phyloP scores from a whole-genome alignment of 2,888 invertebrate species.

The Diogma glabrata region DNA sequence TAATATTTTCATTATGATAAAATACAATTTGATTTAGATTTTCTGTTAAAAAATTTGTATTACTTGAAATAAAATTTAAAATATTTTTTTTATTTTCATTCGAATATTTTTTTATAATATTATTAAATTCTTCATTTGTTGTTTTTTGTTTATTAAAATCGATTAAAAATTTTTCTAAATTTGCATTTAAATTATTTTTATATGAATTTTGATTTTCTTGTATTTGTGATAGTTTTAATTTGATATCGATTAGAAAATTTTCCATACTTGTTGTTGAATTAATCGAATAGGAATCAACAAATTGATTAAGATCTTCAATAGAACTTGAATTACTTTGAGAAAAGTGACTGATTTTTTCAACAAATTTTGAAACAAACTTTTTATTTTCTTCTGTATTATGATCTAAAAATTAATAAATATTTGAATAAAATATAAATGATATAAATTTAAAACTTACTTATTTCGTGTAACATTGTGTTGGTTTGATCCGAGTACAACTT shows the following conservation, averaged over 20 bases:
- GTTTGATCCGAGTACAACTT: conserved; percentile 26
- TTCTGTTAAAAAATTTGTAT: too few relatives aligned
- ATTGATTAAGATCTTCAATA: conserved; percentile 19
- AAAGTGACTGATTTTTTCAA: conserved; percentile 24
- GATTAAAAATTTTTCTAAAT: too few relatives aligned
- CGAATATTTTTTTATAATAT: too few relatives aligned
- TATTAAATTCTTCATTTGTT: too few relatives aligned
- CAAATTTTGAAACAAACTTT: conserved; percentile 23
- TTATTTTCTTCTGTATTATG: conserved; percentile 25
- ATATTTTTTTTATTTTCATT: too few relatives aligned
- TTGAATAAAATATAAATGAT: not conserved
- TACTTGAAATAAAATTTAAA: too few relatives aligned
- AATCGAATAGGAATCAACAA: conserved; percentile 16
- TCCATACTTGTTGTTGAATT: too few relatives aligned
- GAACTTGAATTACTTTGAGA: conserved; percentile 22
- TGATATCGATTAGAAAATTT: too few relatives aligned
- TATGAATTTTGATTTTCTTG: too few relatives aligned
- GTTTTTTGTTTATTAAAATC: too few relatives aligned
- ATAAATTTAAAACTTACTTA: not conserved
- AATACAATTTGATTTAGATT: not conserved
- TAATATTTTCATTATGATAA: not conserved
- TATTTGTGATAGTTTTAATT: too few relatives aligned
- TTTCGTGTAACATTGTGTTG: conserved; percentile 25
- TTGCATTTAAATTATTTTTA: too few relatives aligned
- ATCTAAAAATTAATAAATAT: conserved; percentile 11